Conservation (phyloP, 2,797 vertebrate species). For the Oryzias dopingdopingensis region DNA sequence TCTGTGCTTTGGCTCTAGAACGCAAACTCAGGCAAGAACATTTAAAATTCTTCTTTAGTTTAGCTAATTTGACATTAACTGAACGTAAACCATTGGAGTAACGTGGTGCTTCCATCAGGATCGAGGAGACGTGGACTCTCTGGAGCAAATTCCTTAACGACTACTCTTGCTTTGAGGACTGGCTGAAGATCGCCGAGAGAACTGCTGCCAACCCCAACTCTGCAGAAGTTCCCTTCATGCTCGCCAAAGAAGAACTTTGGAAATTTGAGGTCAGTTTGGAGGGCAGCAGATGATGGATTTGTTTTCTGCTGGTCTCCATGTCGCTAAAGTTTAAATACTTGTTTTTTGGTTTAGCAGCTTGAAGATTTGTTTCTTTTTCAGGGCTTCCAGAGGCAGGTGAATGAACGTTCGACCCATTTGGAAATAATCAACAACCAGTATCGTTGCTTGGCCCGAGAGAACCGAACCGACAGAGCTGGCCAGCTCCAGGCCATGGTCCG, state of each 20-base stretch:
- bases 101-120: constrained; percentile 69
- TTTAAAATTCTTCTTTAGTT: too few relatives aligned
- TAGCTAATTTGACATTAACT: too few relatives aligned
- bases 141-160: constrained; percentile 94
- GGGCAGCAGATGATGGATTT: background rate
- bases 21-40: constrained; percentile 83
- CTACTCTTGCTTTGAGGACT: constrained; percentile 90
- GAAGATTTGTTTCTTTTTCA: constrained; percentile 38
- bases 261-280: constrained; percentile 86
- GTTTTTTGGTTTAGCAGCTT: too few relatives aligned
- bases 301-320: background rate
- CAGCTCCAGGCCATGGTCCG: constrained; percentile 88
- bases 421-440: constrained; percentile 95
- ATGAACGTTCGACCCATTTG: constrained; percentile 88
- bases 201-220: constrained; percentile 85
- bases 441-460: constrained; percentile 88
- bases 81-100: background rate
- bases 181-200: constrained; percentile 86
- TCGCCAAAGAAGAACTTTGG: constrained; percentile 92
- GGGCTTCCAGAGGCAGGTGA: constrained; percentile 90
- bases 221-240: constrained; percentile 84
- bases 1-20: constrained; percentile 91
- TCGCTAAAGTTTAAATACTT: too few relatives aligned
- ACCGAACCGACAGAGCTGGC: constrained; percentile 88
- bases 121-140: constrained; percentile 91